Evolutionary conservation across 1,140 invertebrate species (phyloP).

Genomic region (Aphelenchoides besseyi): DNA sequence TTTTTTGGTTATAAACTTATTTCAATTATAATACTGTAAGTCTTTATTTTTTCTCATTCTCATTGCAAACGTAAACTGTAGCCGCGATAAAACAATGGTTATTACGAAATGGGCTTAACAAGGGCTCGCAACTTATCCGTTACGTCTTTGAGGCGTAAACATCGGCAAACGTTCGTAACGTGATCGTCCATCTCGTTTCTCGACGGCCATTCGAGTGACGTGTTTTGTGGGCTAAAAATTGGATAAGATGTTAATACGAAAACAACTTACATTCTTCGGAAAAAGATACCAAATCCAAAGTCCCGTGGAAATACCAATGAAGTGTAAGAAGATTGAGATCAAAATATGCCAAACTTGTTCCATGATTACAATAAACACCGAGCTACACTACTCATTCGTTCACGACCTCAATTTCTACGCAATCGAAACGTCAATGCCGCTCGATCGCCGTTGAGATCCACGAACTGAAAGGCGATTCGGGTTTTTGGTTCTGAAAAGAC

Average conservation of each 20-base stretch:
- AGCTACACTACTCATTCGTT: not conserved
- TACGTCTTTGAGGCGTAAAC: no score
- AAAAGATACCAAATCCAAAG: conserved; percentile 54
- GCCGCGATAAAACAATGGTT: no score
- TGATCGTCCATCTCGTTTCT: conserved; percentile 9
- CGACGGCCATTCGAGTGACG: conserved; percentile 25
- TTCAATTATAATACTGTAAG: not conserved
- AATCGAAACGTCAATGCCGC: not conserved
- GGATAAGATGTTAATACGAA: conserved; percentile 9
- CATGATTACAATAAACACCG: not conserved
- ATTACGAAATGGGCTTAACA: not conserved
- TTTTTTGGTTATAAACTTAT: not conserved
- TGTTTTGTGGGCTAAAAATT: conserved; percentile 32
- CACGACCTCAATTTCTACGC: not conserved
- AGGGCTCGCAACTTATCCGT: not conserved
- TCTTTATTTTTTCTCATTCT: not conserved
- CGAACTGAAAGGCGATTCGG: not conserved
- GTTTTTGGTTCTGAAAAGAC: not conserved
- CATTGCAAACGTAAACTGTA: not conserved
- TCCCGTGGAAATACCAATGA: conserved; percentile 40
- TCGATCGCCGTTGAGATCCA: not conserved
- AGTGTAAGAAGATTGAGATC: conserved; percentile 43
- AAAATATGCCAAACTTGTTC: conserved; percentile 12
- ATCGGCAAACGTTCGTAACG: not conserved
- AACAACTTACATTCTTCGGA: conserved; percentile 47